Evolutionary conservation across 2,113 vertebrate species (phyloP).

Genomic region (Lonchura striata): DNA sequence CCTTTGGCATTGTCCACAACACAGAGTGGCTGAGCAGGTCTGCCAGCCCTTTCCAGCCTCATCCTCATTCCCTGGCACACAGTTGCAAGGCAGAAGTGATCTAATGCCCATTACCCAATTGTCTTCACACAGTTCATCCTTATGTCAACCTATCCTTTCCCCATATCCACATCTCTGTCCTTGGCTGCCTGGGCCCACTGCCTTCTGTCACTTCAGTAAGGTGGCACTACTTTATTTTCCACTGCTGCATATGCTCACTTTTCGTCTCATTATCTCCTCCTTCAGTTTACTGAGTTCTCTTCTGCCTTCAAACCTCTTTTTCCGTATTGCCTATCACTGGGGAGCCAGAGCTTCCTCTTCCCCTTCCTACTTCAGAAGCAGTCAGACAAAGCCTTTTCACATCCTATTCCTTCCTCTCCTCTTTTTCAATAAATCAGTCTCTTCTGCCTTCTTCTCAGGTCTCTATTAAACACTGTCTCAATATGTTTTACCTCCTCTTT

Average conservation of each 20-base stretch:
- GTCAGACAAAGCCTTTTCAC: background rate
- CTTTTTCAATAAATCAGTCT: background rate
- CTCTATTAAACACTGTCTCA: background rate
- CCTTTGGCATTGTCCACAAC: slow-evolving; percentile 6
- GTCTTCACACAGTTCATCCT: slow-evolving; percentile 11
- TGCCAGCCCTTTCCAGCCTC: background rate
- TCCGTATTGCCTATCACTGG: background rate
- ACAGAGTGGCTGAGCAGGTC: background rate
- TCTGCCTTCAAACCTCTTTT: background rate
- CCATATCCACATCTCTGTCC: background rate
- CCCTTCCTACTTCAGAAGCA: background rate
- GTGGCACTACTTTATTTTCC: background rate
- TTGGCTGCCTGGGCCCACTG: background rate
- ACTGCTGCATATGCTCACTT: background rate
- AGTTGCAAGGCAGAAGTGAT: background rate
- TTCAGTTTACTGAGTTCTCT: background rate
- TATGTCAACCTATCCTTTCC: background rate
- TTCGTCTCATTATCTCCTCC: background rate
- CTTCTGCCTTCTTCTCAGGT: background rate
- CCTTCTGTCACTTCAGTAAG: background rate
- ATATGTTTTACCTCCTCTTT: background rate
- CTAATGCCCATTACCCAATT: background rate
- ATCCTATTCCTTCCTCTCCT: background rate
- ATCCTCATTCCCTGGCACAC: background rate
- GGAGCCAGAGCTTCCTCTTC: background rate